Evolutionary conservation across 2,888 invertebrate species (phyloP).

Genomic region (Archaeoteleia sp.): DNA sequence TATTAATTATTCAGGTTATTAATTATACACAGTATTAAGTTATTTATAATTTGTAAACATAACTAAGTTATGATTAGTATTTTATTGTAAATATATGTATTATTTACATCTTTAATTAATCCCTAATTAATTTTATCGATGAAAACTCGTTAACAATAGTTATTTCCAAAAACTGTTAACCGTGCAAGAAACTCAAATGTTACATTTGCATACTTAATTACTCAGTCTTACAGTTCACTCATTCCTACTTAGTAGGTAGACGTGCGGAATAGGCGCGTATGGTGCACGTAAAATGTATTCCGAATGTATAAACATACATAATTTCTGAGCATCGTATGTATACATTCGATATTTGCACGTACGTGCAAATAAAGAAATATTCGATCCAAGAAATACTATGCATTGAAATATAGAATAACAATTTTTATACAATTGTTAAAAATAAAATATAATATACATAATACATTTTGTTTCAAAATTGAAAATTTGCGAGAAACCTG

Average conservation of each 20-base stretch:
- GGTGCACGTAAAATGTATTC: background rate
- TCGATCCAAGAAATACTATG: background rate
- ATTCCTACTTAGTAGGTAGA: background rate
- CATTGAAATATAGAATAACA: background rate
- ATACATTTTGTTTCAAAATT: no score
- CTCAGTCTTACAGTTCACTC: background rate
- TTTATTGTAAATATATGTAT: no score
- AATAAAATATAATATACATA: constrained; percentile 2
- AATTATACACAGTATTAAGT: no score
- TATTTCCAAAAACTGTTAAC: background rate
- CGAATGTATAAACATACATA: background rate
- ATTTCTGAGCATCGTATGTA: constrained; percentile 6
- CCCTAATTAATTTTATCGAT: no score
- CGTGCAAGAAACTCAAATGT: no score
- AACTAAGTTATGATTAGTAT: no score
- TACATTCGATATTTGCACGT: constrained; percentile 10
- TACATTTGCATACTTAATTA: constrained; percentile 7
- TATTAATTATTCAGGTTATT: no score
- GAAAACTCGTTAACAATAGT: no score
- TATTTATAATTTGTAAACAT: no score
- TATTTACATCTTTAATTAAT: no score
- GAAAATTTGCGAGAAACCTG: no score
- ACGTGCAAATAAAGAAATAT: background rate
- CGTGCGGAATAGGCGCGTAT: background rate
- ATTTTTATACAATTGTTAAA: background rate